Conservation (phyloP, 2,797 vertebrate species). For the Sternarchorhynchus goeldii region DNA sequence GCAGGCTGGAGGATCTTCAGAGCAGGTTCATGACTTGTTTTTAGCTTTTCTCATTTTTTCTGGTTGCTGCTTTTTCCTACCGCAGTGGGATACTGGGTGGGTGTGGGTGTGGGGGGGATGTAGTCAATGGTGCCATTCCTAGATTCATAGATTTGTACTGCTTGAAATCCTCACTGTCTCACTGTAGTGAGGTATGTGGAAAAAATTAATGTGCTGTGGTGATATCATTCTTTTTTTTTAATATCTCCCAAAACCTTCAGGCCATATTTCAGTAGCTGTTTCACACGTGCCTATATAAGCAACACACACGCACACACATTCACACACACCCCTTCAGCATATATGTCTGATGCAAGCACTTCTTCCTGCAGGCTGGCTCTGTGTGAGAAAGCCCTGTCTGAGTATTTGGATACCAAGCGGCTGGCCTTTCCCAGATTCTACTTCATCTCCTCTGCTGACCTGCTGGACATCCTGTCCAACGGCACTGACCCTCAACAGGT, state of each 20-base stretch:
- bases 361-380: constrained; percentile 84
- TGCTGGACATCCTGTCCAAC: constrained; percentile 94
- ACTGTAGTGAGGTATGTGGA: neutral
- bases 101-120: too few relatives aligned
- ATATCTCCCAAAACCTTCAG: constrained; percentile 18
- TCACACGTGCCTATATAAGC: constrained; percentile 7
- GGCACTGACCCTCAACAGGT: constrained; percentile 92
- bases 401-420: constrained; percentile 94
- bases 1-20: constrained; percentile 89
- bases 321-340: neutral
- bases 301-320: constrained; percentile 21
- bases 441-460: constrained; percentile 95
- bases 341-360: constrained; percentile 84
- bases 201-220: constrained; percentile 25
- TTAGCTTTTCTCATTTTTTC: constrained; percentile 4
- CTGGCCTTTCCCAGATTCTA: constrained; percentile 95
- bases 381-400: constrained; percentile 93
- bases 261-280: constrained; percentile 12
- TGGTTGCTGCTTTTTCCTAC: neutral
- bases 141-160: constrained; percentile 57
- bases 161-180: neutral
- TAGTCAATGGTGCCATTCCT: neutral
- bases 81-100: too few relatives aligned
- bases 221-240: neutral
- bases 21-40: constrained; percentile 69